Percentiles rank a stretch among this genome's conserved stretches.
These are phyloP conservation scores for Phanerotoma sp. DNA, from an alignment of 2,888 invertebrate species.

Conservation along the genomic window DNA sequence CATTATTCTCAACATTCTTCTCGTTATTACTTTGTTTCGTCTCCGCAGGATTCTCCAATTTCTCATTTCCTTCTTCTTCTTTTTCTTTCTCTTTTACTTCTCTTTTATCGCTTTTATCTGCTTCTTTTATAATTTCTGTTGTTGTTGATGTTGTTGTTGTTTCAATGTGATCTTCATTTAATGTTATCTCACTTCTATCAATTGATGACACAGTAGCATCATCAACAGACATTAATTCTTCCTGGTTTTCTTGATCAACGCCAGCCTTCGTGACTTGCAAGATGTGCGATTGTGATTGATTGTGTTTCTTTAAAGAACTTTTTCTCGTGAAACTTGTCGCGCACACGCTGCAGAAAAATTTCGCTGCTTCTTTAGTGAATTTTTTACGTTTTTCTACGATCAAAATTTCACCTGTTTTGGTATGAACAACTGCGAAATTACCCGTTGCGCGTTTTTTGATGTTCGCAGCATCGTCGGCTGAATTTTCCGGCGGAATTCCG, in stretches of 20 bases:
- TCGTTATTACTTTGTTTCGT: slow-evolving; percentile 11
- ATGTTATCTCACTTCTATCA: slow-evolving; percentile 7
- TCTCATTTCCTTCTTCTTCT: slow-evolving; percentile 8
- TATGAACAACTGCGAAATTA: slow-evolving; percentile 52
- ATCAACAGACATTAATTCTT: slow-evolving; percentile 12
- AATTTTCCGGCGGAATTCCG: slow-evolving; percentile 7
- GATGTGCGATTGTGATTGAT: slow-evolving; percentile 52
- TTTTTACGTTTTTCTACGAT: slow-evolving; percentile 55
- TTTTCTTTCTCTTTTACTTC: slow-evolving; percentile 17
- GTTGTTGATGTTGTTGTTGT: background rate
- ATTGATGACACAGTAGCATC: slow-evolving; percentile 18
- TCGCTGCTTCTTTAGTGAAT: slow-evolving; percentile 52
- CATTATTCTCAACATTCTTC: slow-evolving; percentile 1
- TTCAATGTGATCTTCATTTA: slow-evolving; percentile 4
- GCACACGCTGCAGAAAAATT: slow-evolving; percentile 53
- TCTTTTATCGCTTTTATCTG: slow-evolving; percentile 7
- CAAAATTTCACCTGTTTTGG: slow-evolving; percentile 52
- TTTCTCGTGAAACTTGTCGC: slow-evolving; percentile 53
- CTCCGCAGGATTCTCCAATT: slow-evolving; percentile 6
- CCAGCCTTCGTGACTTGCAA: slow-evolving; percentile 40
- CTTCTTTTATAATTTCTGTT: slow-evolving; percentile 10
- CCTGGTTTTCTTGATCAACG: slow-evolving; percentile 25
- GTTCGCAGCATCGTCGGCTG: slow-evolving; percentile 29
- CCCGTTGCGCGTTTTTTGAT: slow-evolving; percentile 46
- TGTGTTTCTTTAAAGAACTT: slow-evolving; percentile 54